phyloP scores from a whole-genome alignment of 2,113 vertebrate species.

The Mormyrus iriodes region DNA sequence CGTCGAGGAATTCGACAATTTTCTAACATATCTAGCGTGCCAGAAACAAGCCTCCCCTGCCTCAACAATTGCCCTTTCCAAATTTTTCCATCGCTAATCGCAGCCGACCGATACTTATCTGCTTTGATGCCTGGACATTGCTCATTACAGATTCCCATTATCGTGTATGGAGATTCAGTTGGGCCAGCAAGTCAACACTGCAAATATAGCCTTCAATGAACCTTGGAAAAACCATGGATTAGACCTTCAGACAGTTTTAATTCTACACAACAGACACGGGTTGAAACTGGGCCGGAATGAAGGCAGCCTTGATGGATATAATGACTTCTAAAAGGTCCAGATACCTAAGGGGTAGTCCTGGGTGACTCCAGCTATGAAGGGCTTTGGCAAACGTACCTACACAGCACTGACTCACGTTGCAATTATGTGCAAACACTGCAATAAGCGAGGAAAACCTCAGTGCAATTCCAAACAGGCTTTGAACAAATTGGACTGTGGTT shows the following conservation, averaged over 20 bases:
- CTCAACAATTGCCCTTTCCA: neutral
- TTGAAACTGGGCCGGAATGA: neutral
- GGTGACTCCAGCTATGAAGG: neutral
- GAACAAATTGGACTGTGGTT: conserved; percentile 57
- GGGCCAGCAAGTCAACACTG: neutral
- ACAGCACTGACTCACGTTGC: conserved; percentile 41
- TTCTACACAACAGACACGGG: neutral
- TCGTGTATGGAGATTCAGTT: neutral
- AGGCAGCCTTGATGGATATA: neutral
- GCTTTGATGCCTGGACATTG: neutral
- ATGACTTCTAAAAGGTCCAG: conserved; percentile 8
- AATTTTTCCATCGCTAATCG: neutral
- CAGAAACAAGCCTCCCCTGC: neutral
- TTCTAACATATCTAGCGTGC: neutral
- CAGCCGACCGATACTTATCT: neutral
- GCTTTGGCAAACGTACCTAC: conserved; percentile 15
- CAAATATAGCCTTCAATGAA: neutral
- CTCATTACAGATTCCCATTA: neutral
- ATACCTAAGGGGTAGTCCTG: neutral
- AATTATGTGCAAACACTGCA: conserved; percentile 40
- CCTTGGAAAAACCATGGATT: neutral
- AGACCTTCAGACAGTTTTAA: neutral
- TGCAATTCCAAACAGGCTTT: conserved; percentile 39
- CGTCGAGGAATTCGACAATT: neutral
- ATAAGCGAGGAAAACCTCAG: conserved; percentile 42